Conservation (phyloP, 37 sponge, comb jelly and placozoan species). For the Hormiphora californensis region DNA sequence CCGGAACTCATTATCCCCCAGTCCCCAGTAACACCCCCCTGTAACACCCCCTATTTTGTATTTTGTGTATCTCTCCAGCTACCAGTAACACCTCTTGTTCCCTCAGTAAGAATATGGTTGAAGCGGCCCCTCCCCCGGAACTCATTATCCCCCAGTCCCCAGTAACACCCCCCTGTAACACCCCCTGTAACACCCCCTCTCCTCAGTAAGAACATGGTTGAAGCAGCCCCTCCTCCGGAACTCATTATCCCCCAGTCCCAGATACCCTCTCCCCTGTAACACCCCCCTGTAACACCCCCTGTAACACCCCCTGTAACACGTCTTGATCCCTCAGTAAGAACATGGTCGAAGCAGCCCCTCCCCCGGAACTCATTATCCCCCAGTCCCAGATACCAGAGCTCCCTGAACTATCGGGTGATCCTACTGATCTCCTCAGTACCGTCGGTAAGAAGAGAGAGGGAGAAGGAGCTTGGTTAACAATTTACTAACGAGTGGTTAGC, state of each 20-base stretch:
- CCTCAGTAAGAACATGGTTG: slow-evolving; percentile 29
- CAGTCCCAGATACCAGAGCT: slow-evolving; percentile 26
- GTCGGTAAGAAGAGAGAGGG: slow-evolving; percentile 24
- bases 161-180: no score
- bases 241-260: slow-evolving; percentile 8
- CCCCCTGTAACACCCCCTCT: neutral
- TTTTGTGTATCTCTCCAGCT: no score
- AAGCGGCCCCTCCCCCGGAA: no score
- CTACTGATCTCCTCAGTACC: no score
- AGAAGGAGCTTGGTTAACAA: no score
- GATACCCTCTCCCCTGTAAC: slow-evolving; percentile 1
- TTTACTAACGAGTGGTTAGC: no score
- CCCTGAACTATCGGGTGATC: no score
- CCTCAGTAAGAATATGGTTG: slow-evolving; percentile 52
- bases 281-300: no score
- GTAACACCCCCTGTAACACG: neutral
- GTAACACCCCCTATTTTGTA: no score
- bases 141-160: no score
- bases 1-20: no score
- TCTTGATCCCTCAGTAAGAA: slow-evolving; percentile 52
- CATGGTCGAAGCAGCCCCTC: neutral
- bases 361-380: neutral
- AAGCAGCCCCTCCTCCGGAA: slow-evolving; percentile 19
- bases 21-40: no score
- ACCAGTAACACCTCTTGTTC: neutral